phyloP scores from a whole-genome alignment of 2,797 vertebrate species.

The Chrosomus eos region DNA sequence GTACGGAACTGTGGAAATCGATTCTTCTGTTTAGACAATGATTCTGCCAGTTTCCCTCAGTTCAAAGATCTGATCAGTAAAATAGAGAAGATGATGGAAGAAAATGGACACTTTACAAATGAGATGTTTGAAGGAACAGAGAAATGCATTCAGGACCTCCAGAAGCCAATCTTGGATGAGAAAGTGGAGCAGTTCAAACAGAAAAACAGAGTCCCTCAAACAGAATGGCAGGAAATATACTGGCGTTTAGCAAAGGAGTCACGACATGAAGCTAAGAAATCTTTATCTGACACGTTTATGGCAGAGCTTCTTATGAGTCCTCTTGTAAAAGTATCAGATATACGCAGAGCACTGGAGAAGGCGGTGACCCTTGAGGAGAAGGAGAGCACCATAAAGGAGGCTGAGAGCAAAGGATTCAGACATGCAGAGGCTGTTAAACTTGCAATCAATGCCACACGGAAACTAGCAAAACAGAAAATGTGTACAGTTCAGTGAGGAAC shows the following conservation, averaged over 20 bases:
- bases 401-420: neutral
- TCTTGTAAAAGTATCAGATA: neutral
- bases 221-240: too few relatives aligned
- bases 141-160: too few relatives aligned
- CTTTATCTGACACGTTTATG: neutral
- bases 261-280: too few relatives aligned
- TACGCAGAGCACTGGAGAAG: neutral
- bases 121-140: too few relatives aligned
- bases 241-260: too few relatives aligned
- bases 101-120: too few relatives aligned
- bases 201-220: rapidly evolving
- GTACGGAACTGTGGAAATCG: neutral
- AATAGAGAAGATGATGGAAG: too few relatives aligned
- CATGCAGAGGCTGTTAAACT: neutral
- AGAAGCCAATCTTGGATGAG: rapidly evolving
- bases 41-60: neutral
- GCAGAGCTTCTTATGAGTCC: neutral
- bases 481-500: neutral
- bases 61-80: too few relatives aligned
- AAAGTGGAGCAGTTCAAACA: too few relatives aligned
- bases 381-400: neutral
- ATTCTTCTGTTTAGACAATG: neutral
- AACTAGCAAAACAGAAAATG: neutral
- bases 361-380: neutral
- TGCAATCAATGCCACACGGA: neutral